phyloP scores from a whole-genome alignment of 2,113 vertebrate species.

The Tragelaphus buxtoni region DNA sequence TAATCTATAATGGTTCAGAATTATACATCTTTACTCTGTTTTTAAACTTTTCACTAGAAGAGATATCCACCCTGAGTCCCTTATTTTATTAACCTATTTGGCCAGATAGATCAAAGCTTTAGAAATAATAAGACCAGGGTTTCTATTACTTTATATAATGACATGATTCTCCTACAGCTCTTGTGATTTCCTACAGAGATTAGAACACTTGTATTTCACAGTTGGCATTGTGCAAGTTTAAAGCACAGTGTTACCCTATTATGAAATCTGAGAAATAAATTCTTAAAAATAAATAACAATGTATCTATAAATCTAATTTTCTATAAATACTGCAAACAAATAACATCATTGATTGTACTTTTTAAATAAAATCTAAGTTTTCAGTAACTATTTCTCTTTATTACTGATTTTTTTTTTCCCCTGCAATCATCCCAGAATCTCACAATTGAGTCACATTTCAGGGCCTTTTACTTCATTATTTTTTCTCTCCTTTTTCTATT shows the following conservation, averaged over 20 bases:
- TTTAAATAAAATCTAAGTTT: conserved; percentile 5
- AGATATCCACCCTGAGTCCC: conserved; percentile 10
- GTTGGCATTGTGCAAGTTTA: conserved; percentile 27
- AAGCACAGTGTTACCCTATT: not conserved
- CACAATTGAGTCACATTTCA: conserved; percentile 42
- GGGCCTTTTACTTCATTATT: conserved; percentile 63
- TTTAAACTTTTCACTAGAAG: conserved; percentile 29
- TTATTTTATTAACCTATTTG: conserved; percentile 69
- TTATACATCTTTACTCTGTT: conserved; percentile 6
- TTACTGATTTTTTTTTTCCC: not conserved
- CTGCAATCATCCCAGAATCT: not conserved
- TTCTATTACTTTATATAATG: conserved; percentile 62
- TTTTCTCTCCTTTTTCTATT: conserved; percentile 45
- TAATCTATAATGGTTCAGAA: conserved; percentile 60
- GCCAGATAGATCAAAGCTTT: conserved; percentile 51
- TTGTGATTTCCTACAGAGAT: conserved; percentile 69
- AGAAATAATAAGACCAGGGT: conserved; percentile 61
- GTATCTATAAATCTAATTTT: not conserved
- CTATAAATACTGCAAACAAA: not conserved
- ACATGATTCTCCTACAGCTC: conserved; percentile 40
- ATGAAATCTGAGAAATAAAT: not conserved
- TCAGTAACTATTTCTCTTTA: not conserved
- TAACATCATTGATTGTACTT: not conserved
- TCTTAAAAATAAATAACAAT: not conserved
- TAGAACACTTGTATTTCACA: conserved; percentile 48